phyloP scores from a whole-genome alignment of 2,113 vertebrate species.

The Vicugna pacos region DNA sequence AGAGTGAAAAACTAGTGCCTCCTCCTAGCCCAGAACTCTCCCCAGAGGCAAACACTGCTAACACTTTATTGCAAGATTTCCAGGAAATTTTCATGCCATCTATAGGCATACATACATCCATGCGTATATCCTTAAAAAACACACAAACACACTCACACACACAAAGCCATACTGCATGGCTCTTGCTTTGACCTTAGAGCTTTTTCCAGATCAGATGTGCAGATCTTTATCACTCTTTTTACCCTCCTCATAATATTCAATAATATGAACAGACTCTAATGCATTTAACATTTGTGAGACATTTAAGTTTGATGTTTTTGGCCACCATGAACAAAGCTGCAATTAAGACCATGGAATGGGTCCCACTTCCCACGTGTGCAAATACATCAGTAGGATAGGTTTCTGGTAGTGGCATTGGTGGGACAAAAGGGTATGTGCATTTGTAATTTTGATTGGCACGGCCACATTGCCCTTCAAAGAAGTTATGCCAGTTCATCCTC shows the following conservation, averaged over 20 bases:
- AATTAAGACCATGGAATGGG: not conserved
- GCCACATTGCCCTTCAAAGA: not conserved
- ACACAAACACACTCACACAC: not conserved
- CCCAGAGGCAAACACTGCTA: not conserved
- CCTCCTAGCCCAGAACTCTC: not conserved
- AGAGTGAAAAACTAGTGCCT: not conserved
- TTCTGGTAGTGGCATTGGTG: not conserved
- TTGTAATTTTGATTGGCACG: not conserved
- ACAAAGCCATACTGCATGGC: not conserved
- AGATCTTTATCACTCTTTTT: not conserved
- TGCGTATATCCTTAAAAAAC: not conserved
- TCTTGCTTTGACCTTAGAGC: not conserved
- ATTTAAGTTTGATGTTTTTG: not conserved
- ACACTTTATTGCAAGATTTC: not conserved
- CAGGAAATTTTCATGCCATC: not conserved
- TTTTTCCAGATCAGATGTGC: not conserved
- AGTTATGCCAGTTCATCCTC: not conserved
- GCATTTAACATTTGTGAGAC: not conserved
- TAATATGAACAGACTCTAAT: not conserved
- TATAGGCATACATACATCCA: not conserved
- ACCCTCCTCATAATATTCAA: not conserved
- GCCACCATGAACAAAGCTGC: not conserved
- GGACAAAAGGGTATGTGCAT: not conserved
- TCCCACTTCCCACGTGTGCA: not conserved
- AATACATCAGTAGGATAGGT: not conserved